These are phyloP conservation scores for Cephus rjabovi DNA, from an alignment of 2,888 invertebrate genomes.

Conservation along the genomic window DNA sequence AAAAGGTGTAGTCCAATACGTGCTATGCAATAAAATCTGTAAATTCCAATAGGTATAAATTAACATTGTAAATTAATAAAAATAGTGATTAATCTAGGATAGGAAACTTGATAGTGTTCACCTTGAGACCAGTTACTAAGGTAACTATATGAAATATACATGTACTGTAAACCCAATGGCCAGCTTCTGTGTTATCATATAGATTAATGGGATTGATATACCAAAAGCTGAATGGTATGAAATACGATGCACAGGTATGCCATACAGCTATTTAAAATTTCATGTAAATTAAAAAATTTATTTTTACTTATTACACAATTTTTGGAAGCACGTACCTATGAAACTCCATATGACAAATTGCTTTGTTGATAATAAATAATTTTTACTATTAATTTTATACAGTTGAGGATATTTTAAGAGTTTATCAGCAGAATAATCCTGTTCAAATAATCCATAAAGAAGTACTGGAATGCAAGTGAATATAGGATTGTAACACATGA, in stretches of 20 bases:
- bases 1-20: conserved; percentile 74
- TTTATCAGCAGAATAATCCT: conserved; percentile 72
- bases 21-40: conserved; percentile 65
- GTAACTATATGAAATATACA: conserved; percentile 54
- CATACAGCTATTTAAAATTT: conserved; percentile 68
- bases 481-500: conserved; percentile 81
- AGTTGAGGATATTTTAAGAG: conserved; percentile 75
- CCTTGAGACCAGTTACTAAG: conserved; percentile 53
- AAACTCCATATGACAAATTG: conserved; percentile 75
- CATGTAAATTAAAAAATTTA: neutral
- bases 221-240: conserved; percentile 68
- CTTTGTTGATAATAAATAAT: conserved; percentile 73
- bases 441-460: conserved; percentile 80
- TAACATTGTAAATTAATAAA: neutral
- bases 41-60: conserved; percentile 26
- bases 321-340: conserved; percentile 53
- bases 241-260: conserved; percentile 76
- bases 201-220: conserved; percentile 67
- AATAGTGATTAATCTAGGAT: neutral
- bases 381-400: conserved; percentile 74
- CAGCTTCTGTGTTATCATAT: conserved; percentile 69
- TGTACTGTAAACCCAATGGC: conserved; percentile 66
- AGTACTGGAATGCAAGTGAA: conserved; percentile 83
- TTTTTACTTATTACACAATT: conserved; percentile 4
- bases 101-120: conserved; percentile 18